Conservation (phyloP, 2,888 invertebrate genomes). For the Steinernema scapterisci region DNA sequence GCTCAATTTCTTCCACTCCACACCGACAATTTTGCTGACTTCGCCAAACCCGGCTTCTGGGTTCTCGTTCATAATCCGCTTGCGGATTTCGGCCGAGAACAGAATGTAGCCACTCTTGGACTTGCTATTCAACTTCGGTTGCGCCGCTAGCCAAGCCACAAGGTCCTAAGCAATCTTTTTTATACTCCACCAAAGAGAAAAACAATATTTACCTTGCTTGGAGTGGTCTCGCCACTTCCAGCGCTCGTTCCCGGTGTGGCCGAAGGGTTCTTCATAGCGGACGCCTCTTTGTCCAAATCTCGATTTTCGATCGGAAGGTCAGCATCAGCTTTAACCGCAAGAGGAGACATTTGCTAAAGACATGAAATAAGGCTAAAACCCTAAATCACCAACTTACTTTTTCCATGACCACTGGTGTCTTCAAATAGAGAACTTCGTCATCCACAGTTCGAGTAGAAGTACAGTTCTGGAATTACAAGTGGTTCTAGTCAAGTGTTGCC, state of each 20-base stretch:
- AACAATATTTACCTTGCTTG: not conserved
- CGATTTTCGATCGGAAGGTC: slow-evolving; percentile 54
- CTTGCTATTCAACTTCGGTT: slow-evolving; percentile 65
- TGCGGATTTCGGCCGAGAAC: slow-evolving; percentile 93
- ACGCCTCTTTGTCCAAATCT: slow-evolving; percentile 56
- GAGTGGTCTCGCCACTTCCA: slow-evolving; percentile 10
- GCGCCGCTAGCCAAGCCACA: slow-evolving; percentile 56
- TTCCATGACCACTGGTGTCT: slow-evolving; percentile 71
- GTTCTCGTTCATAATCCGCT: slow-evolving; percentile 87
- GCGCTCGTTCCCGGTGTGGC: slow-evolving; percentile 5
- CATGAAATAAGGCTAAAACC: not conserved
- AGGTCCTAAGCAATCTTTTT: slow-evolving; percentile 32
- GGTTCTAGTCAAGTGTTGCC: not conserved
- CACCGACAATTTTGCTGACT: slow-evolving; percentile 78
- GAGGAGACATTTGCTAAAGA: slow-evolving; percentile 71
- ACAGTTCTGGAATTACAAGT: slow-evolving; percentile 74
- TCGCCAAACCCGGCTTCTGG: slow-evolving; percentile 92
- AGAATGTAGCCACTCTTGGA: slow-evolving; percentile 88
- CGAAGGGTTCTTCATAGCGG: slow-evolving; percentile 3
- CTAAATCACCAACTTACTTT: slow-evolving; percentile 66
- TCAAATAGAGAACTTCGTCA: slow-evolving; percentile 87
- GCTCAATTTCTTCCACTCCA: slow-evolving; percentile 88
- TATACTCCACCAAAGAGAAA: too few relatives aligned
- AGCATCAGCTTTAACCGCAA: slow-evolving; percentile 65
- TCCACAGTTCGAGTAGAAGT: slow-evolving; percentile 79